A percentile compares a stretch with the other conserved stretches of the same genome.
Evolutionary conservation across 2,888 invertebrate species (phyloP).

Genomic region (Xanthia togata): DNA sequence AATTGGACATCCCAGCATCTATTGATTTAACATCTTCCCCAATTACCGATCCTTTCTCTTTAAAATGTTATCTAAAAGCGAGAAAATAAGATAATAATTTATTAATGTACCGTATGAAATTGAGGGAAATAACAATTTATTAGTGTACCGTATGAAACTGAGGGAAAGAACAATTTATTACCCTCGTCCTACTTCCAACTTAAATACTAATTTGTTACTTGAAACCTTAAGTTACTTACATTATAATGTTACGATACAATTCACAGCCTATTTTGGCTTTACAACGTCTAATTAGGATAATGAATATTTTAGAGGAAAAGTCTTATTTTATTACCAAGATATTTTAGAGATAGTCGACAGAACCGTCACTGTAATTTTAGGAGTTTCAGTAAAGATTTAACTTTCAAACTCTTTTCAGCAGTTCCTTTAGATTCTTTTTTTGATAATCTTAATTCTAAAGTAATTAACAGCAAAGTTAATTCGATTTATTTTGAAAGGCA

Average conservation of each 20-base stretch:
- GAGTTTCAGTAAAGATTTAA: slow-evolving; percentile 18
- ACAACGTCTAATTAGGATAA: slow-evolving; percentile 62
- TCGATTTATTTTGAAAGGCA: slow-evolving; percentile 24
- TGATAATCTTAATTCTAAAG: slow-evolving; percentile 17
- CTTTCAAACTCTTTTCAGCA: not conserved
- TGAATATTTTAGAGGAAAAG: slow-evolving; percentile 54
- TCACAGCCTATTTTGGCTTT: slow-evolving; percentile 82
- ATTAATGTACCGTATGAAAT: slow-evolving; percentile 61
- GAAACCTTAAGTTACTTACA: slow-evolving; percentile 63
- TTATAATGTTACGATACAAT: slow-evolving; percentile 65
- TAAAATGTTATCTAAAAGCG: slow-evolving; percentile 41
- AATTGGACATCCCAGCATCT: slow-evolving; percentile 9
- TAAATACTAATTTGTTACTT: slow-evolving; percentile 61
- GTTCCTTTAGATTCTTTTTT: slow-evolving; percentile 4
- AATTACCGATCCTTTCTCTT: slow-evolving; percentile 23
- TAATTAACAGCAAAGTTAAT: slow-evolving; percentile 26
- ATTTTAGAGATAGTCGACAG: slow-evolving; percentile 27
- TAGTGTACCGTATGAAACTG: slow-evolving; percentile 59
- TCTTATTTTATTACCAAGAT: slow-evolving; percentile 45
- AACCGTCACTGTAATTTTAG: slow-evolving; percentile 14
- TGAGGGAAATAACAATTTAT: slow-evolving; percentile 51
- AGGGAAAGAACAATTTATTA: slow-evolving; percentile 63
- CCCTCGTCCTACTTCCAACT: slow-evolving; percentile 42
- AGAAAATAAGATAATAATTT: slow-evolving; percentile 55
- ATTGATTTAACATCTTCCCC: slow-evolving; percentile 6